Conservation (phyloP, 2,888 invertebrate species). For the Odontocerum albicorne region DNA sequence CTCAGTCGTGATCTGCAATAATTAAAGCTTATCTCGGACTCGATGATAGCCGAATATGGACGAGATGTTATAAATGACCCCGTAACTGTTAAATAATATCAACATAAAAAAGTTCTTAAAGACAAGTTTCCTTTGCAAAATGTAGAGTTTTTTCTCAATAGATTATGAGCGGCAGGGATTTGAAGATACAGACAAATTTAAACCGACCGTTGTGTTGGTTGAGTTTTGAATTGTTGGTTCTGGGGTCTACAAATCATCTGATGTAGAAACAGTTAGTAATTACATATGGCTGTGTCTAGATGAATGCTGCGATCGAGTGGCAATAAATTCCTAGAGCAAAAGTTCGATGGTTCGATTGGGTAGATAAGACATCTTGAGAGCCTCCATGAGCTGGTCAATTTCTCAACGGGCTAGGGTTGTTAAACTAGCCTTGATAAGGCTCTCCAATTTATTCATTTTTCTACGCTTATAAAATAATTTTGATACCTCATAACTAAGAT, state of each 20-base stretch:
- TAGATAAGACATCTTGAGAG: slow-evolving; percentile 10
- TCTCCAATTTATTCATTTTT: too few relatives aligned
- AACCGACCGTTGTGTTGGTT: too few relatives aligned
- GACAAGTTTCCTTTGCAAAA: background rate
- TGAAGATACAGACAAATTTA: too few relatives aligned
- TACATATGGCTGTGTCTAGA: slow-evolving; percentile 8
- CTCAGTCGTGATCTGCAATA: slow-evolving; percentile 23
- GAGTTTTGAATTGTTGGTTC: too few relatives aligned
- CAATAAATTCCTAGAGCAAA: slow-evolving; percentile 10
- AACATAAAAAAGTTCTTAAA: background rate
- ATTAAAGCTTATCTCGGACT: slow-evolving; percentile 20
- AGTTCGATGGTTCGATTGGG: slow-evolving; percentile 16
- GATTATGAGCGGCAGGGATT: too few relatives aligned
- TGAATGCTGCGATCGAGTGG: slow-evolving; percentile 7
- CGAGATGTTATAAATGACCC: slow-evolving; percentile 10
- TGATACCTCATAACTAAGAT: too few relatives aligned
- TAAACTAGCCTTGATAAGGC: too few relatives aligned
- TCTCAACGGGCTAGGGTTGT: too few relatives aligned
- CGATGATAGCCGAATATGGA: slow-evolving; percentile 6
- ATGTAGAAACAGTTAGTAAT: slow-evolving; percentile 18
- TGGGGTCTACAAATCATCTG: slow-evolving; percentile 14
- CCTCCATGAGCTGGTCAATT: too few relatives aligned
- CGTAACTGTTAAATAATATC: background rate
- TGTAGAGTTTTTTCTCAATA: too few relatives aligned
- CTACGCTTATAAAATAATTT: too few relatives aligned